Evolutionary conservation across 2,113 vertebrate species (phyloP), one percentile per base, ranked within the genome.

Genomic region (Vimba vimba): DNA sequence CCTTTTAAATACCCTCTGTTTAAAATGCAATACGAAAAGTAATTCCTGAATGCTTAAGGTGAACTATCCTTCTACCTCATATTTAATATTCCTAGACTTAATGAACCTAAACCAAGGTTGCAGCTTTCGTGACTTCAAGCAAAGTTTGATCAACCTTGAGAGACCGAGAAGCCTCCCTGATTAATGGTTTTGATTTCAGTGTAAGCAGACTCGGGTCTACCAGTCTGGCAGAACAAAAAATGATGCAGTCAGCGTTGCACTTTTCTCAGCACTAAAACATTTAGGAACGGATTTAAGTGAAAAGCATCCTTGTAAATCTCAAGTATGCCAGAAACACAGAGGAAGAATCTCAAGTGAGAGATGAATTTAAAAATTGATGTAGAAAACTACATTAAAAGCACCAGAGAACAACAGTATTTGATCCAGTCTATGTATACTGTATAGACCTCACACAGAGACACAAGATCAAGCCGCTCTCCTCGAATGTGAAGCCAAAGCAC

Each of bases 21-120:
- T 80, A 68, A 68, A 47, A 57, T 30, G 6, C 43, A 80, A 36
- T 71, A 30, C 3, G 39, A 43, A 23, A 5, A 39, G 9, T 43
- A 33, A 43, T 8, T 23, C 36, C 19, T 0, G 50, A 52, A 76
- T 79, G 62, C 60, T 77, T 75, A 43, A 55, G 2, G n/a, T 76
- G 59, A 77, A 62, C 11, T 33, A 19, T 81, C 6, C 10, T 64
- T 52, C 39, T 76, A 8, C 17, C 47, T 66, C 17, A 12, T 25
- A 23, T 88, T 66, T 86, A 78, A 79, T 83, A 50, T 79, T 76
- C 64, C 10, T 11, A 47, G 71, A 25, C 60, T 43, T 84, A 77
- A 30, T 87, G 81, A 71, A 43, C 82, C 62, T 13, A 33, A 86
- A 1, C 47, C 50, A 86, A 86, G 88, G 59, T 85, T 77, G 62